A percentile compares a stretch with the other conserved stretches of the same genome.
Conservation (phyloP, 2,797 vertebrate genomes). For the Rhyacichthys aspro region DNA sequence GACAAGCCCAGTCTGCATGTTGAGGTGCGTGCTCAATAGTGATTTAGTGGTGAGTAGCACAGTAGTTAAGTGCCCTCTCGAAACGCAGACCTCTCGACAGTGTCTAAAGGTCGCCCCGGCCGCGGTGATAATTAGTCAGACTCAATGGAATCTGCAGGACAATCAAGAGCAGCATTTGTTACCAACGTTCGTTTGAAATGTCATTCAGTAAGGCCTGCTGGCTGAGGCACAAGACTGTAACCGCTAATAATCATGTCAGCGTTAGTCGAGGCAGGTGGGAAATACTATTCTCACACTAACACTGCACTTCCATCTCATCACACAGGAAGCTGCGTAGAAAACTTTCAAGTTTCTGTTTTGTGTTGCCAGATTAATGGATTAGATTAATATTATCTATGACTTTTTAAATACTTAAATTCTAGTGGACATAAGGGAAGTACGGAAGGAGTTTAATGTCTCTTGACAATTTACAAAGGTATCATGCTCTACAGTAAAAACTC, state of each 20-base stretch:
- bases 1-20: too few relatives aligned
- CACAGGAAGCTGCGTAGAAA: too few relatives aligned
- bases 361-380: too few relatives aligned
- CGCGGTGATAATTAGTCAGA: constrained; percentile 26
- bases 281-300: too few relatives aligned
- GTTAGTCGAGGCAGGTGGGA: too few relatives aligned
- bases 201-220: constrained; percentile 37
- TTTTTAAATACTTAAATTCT: constrained; percentile 7
- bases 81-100: constrained; percentile 44
- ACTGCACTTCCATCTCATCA: too few relatives aligned
- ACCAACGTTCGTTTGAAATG: not conserved
- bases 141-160: constrained; percentile 41
- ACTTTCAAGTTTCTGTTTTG: too few relatives aligned
- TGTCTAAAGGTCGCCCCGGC: constrained; percentile 51
- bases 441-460: constrained; percentile 19
- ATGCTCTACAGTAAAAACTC: constrained; percentile 30
- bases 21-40: constrained; percentile 27
- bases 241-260: not conserved
- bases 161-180: constrained; percentile 31
- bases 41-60: constrained; percentile 22
- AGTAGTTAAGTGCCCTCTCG: constrained; percentile 47
- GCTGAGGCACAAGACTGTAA: constrained; percentile 49
- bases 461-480: constrained; percentile 15
- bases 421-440: constrained; percentile 37
- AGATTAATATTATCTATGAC: too few relatives aligned